Percentiles rank a stretch among this genome's conserved stretches.
Conservation (phyloP, 2,797 vertebrate species). For the Manis javanica region DNA sequence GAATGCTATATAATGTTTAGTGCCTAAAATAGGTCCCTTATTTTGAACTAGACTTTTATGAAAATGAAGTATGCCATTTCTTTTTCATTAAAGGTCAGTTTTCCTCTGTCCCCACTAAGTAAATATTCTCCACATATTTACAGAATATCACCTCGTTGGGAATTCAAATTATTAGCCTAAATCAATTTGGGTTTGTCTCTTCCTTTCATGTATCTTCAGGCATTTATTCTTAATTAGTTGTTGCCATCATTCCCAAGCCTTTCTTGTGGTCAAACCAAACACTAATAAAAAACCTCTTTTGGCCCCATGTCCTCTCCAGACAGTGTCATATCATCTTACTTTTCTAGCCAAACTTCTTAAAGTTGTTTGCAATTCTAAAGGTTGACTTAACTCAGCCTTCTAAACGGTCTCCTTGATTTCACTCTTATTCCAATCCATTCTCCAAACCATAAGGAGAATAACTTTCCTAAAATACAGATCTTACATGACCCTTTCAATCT, state of each 20-base stretch:
- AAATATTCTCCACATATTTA: neutral
- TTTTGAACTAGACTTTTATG: conserved; percentile 18
- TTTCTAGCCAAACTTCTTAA: neutral
- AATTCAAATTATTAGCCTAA: neutral
- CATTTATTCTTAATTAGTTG: neutral
- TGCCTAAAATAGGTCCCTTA: neutral
- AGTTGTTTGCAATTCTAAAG: conserved; percentile 1
- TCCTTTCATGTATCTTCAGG: neutral
- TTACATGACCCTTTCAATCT: neutral
- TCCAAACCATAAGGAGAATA: neutral
- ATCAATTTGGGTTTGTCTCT: neutral
- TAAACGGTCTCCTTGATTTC: neutral
- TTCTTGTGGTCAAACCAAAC: neutral
- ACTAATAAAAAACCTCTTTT: neutral
- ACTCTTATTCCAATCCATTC: neutral
- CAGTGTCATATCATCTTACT: neutral
- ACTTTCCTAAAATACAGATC: neutral
- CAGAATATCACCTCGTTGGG: neutral
- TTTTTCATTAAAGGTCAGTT: conserved; percentile 16
- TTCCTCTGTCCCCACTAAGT: neutral
- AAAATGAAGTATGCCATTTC: neutral
- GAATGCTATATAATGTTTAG: neutral
- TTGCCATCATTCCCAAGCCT: neutral
- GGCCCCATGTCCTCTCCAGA: neutral
- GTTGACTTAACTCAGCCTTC: neutral